These are phyloP conservation scores for Minunthozetes semirufus DNA, from an alignment of 2,888 invertebrate genomes.

Conservation along the genomic window DNA sequence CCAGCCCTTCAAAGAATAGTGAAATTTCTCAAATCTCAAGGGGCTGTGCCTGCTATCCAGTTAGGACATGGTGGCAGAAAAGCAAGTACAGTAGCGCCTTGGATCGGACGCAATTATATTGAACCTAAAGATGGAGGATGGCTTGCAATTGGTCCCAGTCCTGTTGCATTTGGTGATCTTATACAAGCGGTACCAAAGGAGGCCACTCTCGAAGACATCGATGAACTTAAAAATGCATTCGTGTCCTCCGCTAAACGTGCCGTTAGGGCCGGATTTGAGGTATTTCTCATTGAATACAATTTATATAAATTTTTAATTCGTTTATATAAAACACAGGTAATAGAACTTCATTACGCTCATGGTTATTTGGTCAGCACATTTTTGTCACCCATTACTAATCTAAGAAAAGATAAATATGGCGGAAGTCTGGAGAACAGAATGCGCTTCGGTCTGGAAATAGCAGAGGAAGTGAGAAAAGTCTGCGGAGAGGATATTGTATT, in stretches of 20 bases:
- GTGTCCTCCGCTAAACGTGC: slow-evolving; percentile 12
- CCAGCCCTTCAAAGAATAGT: background rate
- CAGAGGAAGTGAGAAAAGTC: background rate
- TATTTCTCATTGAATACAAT: background rate
- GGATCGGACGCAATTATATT: background rate
- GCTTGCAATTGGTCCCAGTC: background rate
- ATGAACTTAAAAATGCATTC: background rate
- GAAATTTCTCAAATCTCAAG: slow-evolving; percentile 11
- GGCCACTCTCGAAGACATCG: slow-evolving; percentile 27
- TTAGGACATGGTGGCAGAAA: slow-evolving; percentile 14
- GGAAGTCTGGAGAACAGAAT: slow-evolving; percentile 31
- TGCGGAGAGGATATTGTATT: background rate
- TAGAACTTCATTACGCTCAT: slow-evolving; percentile 18
- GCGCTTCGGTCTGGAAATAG: slow-evolving; percentile 16
- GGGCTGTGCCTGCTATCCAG: slow-evolving; percentile 7
- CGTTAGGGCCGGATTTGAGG: slow-evolving; percentile 23
- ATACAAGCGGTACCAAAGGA: slow-evolving; percentile 1
- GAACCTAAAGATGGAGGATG: background rate
- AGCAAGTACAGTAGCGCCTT: slow-evolving; percentile 18
- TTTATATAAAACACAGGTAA: background rate
- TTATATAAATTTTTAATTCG: too few species aligned
- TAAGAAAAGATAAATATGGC: slow-evolving; percentile 21
- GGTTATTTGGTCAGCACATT: slow-evolving; percentile 22
- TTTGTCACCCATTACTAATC: background rate
- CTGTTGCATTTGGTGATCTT: slow-evolving; percentile 11